Percentiles rank a stretch among this genome's conserved stretches.
Conservation (phyloP, 2,797 vertebrate species). For the Darevskia mixta region DNA sequence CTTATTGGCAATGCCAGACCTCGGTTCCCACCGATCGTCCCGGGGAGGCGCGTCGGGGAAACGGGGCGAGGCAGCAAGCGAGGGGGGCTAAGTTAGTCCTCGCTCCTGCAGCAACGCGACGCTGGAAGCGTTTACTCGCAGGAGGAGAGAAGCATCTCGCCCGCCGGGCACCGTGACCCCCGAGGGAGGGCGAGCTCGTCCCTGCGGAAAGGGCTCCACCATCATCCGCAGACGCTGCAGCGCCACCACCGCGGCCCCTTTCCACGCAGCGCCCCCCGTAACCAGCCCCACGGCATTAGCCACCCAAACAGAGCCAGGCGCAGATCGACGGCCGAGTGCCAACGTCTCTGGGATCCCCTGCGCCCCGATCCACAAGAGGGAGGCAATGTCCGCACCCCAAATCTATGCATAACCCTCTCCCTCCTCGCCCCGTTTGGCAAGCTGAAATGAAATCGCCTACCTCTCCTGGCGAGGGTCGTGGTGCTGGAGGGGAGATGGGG, state of each 20-base stretch:
- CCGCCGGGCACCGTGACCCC: neutral
- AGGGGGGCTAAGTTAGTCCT: neutral
- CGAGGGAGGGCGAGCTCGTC: neutral
- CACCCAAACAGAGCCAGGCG: neutral
- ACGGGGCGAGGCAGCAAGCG: neutral
- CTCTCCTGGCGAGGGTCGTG: conserved; percentile 28
- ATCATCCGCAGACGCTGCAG: conserved; percentile 7
- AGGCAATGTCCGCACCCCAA: neutral
- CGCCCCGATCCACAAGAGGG: neutral
- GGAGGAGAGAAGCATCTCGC: neutral
- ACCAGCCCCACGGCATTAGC: neutral
- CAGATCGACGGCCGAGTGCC: too few relatives aligned
- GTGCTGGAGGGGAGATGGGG: conserved; percentile 9
- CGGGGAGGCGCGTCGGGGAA: too few relatives aligned
- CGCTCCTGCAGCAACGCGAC: neutral
- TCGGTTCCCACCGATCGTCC: neutral
- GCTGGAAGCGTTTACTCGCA: neutral
- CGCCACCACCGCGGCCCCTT: neutral
- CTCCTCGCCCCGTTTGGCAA: conserved; percentile 31
- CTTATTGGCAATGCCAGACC: neutral
- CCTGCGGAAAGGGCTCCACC: neutral
- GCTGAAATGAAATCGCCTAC: conserved; percentile 4
- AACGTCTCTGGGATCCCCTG: neutral
- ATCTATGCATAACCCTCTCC: neutral
- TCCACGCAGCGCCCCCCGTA: neutral